Evolutionary conservation across 2,888 invertebrate species (phyloP).

Genomic region (Drosophila rellima): DNA sequence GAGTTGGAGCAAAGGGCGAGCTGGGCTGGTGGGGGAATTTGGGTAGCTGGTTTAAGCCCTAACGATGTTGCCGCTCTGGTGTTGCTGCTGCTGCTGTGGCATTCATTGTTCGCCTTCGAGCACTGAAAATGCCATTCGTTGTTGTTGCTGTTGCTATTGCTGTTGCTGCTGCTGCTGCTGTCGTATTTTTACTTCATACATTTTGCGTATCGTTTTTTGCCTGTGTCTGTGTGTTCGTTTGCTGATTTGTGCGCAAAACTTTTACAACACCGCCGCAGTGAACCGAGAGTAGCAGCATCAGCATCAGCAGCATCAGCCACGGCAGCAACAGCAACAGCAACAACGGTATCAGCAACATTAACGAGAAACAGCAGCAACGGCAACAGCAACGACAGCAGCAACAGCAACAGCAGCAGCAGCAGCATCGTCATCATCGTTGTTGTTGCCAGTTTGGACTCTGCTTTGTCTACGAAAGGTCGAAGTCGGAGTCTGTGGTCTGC

Average conservation of each 20-base stretch:
- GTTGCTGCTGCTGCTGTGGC: slow-evolving; percentile 62
- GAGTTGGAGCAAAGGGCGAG: background rate
- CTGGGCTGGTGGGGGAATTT: slow-evolving; percentile 16
- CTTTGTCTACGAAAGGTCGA: slow-evolving; percentile 80
- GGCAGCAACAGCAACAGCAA: slow-evolving; percentile 32
- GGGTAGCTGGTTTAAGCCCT: slow-evolving; percentile 71
- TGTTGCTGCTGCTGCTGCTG: slow-evolving; percentile 49
- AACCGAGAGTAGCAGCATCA: slow-evolving; percentile 67
- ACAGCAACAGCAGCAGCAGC: slow-evolving; percentile 33
- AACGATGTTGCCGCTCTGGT: slow-evolving; percentile 72
- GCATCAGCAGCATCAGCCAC: slow-evolving; percentile 46
- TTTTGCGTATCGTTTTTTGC: slow-evolving; percentile 69
- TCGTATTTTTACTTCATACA: slow-evolving; percentile 71
- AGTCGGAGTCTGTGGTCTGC: slow-evolving; percentile 74
- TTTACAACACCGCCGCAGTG: slow-evolving; percentile 78
- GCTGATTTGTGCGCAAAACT: slow-evolving; percentile 83
- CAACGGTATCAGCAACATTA: slow-evolving; percentile 28
- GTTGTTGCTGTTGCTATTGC: slow-evolving; percentile 38
- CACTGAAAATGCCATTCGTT: slow-evolving; percentile 75
- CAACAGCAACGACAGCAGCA: slow-evolving; percentile 21
- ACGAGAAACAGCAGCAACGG: slow-evolving; percentile 37
- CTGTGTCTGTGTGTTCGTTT: slow-evolving; percentile 37
- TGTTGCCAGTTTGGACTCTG: slow-evolving; percentile 75
- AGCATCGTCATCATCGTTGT: slow-evolving; percentile 63
- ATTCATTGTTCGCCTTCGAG: slow-evolving; percentile 81